phyloP scores from a whole-genome alignment of 2,888 invertebrate species.

The Noctua comes region DNA sequence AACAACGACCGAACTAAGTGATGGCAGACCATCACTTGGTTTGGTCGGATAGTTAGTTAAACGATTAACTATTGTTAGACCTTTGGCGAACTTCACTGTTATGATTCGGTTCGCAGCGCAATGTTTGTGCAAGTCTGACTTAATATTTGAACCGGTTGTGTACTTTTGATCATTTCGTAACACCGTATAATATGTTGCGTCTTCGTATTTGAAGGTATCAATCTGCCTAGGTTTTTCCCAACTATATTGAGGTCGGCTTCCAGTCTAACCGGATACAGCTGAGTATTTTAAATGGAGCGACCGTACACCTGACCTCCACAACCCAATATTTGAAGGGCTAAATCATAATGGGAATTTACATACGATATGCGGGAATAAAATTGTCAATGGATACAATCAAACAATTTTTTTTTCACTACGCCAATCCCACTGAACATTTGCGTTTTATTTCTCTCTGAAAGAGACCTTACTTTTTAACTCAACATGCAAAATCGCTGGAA shows the following conservation, averaged over 20 bases:
- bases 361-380: neutral
- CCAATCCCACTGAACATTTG: neutral
- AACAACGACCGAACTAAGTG: neutral
- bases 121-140: neutral
- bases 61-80: neutral
- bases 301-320: neutral
- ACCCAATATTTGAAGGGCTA: neutral
- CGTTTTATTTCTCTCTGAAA: neutral
- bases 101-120: neutral
- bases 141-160: neutral
- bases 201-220: neutral
- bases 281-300: neutral
- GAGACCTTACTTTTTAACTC: neutral
- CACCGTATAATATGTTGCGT: neutral
- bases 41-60: neutral
- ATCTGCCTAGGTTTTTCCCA: neutral
- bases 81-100: constrained; percentile 4
- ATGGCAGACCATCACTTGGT: neutral
- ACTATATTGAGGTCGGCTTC: neutral
- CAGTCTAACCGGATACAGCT: neutral
- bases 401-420: neutral
- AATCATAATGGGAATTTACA: neutral
- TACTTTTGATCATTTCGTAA: neutral
- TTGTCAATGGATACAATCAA: neutral
- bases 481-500: neutral